Conservation (phyloP, 1,140 invertebrate genomes). For the Leptinotarsa lineolata region DNA sequence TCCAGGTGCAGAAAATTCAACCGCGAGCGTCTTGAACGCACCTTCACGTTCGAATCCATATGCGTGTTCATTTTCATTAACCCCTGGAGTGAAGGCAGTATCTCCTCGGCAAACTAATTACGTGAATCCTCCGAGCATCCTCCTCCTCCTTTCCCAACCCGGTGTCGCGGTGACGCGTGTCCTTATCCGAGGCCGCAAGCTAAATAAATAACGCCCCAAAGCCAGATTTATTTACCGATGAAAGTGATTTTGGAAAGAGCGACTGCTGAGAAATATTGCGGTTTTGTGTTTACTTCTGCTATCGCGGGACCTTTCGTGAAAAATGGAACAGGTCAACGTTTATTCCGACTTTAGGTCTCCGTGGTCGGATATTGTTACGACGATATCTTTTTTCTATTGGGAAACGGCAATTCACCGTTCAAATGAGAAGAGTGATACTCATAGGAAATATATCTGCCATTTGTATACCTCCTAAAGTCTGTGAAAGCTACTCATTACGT, state of each 20-base stretch:
- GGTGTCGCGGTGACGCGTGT: slow-evolving; percentile 1
- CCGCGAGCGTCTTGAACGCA: no score
- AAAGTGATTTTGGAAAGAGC: slow-evolving; percentile 1
- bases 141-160: not conserved
- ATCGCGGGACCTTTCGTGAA: not conserved
- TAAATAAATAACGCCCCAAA: slow-evolving; percentile 2
- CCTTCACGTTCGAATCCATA: not conserved
- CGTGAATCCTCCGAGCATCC: not conserved
- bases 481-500: no score
- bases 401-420: no score
- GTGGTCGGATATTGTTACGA: no score
- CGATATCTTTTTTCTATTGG: no score
- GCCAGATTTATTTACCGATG: not conserved
- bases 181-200: not conserved
- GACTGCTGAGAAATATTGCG: not conserved
- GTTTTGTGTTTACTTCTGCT: not conserved
- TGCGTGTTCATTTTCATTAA: slow-evolving; percentile 3
- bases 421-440: no score
- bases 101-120: not conserved
- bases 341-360: not conserved
- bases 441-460: no score
- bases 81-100: not conserved
- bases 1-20: no score
- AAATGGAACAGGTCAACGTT: not conserved
- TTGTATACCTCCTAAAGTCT: no score